Base-by-base conservation (phyloP, 2,113 vertebrate genomes). In the Sebastes fasciatus region DNA sequence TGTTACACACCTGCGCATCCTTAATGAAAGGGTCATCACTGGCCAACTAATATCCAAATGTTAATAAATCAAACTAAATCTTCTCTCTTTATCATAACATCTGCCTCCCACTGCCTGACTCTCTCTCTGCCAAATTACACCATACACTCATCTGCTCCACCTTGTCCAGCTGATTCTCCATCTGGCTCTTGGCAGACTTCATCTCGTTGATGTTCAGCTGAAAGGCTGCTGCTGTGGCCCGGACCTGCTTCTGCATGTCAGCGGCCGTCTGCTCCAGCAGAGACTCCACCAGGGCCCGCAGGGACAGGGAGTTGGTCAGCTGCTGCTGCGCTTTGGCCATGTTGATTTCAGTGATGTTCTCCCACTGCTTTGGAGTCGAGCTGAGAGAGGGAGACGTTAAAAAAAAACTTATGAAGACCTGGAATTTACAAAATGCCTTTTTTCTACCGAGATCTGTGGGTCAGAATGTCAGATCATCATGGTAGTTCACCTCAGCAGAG, bases 291-390 rank as follows among this genome's bases (percentile, higher is more conserved):
- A 98, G 89, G 0, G 88, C 85, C 67, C 95, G 92, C 48, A 99
- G 93, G 0, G 89, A 85, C 79, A 94, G 17, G 0, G 97, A 97
- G 91, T 94, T 98, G 78, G 88, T 96, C 70, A 94, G 94, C 94
- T 99, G 96, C 65, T 94, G 95, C 89, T 97, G 96, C 0, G 97
- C 97, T 77, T 96, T 98, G 81, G 91, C 82, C 54, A 98, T 89
- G 2, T 97, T 98, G 40, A 87, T 4, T 12, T 95, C 95, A 62
- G 97, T 97, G 91, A 97, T 96, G 73, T 93, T 94, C 77, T 93
- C 78, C 98, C 98, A 99, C 82, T 97, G 96, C 42, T 94, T 88
- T 2, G 94, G 95, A 46, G 94, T 96, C 87, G 94, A 94, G n/a
- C 95, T 95, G 81, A 48, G 51, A 71, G 10, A 80, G 1, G 19